Conservation (phyloP, 2,888 invertebrate species). For the Nemoura dubitans region DNA sequence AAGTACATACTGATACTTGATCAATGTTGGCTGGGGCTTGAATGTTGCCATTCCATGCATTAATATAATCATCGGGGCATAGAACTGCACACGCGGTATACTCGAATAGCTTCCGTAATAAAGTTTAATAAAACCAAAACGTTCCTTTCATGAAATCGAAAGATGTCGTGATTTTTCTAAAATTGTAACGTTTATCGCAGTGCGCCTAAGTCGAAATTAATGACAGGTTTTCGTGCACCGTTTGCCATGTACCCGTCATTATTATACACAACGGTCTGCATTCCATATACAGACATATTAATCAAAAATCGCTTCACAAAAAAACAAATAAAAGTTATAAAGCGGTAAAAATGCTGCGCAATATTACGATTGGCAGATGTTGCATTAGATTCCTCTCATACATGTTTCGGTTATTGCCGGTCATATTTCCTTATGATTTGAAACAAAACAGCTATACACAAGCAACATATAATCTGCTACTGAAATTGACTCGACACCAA, state of each 20-base stretch:
- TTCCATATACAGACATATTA: slow-evolving; percentile 3
- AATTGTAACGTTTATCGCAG: background rate
- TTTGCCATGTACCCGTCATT: background rate
- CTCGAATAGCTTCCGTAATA: background rate
- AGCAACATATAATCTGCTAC: background rate
- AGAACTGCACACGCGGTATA: background rate
- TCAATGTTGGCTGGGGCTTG: background rate
- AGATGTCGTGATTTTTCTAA: background rate
- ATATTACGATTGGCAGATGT: background rate
- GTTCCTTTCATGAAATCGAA: background rate
- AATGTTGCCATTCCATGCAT: background rate
- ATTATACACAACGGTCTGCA: background rate
- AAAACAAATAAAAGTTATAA: background rate
- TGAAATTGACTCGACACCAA: background rate
- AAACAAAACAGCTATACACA: background rate
- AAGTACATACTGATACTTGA: background rate
- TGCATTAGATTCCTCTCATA: background rate
- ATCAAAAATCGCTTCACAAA: background rate
- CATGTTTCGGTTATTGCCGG: background rate
- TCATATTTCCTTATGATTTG: background rate
- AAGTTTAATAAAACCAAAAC: background rate
- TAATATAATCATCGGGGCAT: background rate
- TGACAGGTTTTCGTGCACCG: background rate
- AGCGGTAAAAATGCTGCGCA: background rate
- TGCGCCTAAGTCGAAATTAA: background rate